Evolutionary conservation across 2,888 invertebrate genomes (phyloP), one percentile per base, ranked within the genome.

Genomic region (Apamea epomidion): DNA sequence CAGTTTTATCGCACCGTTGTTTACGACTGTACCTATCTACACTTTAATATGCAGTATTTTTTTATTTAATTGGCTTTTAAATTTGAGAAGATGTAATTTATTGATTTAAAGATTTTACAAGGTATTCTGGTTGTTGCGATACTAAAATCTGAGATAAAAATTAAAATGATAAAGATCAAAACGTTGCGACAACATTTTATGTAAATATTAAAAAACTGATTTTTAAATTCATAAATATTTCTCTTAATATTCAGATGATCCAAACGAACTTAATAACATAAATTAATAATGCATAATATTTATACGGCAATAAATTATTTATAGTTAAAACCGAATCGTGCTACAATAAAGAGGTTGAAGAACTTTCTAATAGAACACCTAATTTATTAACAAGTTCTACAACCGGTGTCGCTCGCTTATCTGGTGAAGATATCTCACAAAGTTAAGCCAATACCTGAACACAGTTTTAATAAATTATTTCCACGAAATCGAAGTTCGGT

Each of bases 391-490:
- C 86, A 86, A 85, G 87, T 84, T 87, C 84, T 58, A 86, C 81
- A 81, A 87, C 87, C 86, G 83, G 84, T 86, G 86, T 83, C 67
- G 58, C 74, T 70, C 25, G 76, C 71, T 85, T 90, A 90, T 91
- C 90, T 81, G 12, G 74, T 82, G 51, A 42, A 89, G 84, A 90
- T 89, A 89, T 91, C 91, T 84, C 71, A 79, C 74, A 82, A 64
- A 88, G 88, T 90, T 90, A 90, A 87, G 78, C 78, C 83, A 87
- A 88, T 86, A 87, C 87, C 82, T 76, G 87, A 85, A 80, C 83
- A 82, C 78, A 82, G 81, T 89, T 92, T 85, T 81, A 92, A 93
- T 92, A 93, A 91, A 93, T 92, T 91, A 89, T 91, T 94, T 93
- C 94, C 90, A 89, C 78, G 93, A 92, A 94, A 93, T 91, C 88